These are phyloP conservation scores for Phymanthus crucifer DNA, from an alignment of 92 coral and sea anemone genomes.

Conservation along the genomic window DNA sequence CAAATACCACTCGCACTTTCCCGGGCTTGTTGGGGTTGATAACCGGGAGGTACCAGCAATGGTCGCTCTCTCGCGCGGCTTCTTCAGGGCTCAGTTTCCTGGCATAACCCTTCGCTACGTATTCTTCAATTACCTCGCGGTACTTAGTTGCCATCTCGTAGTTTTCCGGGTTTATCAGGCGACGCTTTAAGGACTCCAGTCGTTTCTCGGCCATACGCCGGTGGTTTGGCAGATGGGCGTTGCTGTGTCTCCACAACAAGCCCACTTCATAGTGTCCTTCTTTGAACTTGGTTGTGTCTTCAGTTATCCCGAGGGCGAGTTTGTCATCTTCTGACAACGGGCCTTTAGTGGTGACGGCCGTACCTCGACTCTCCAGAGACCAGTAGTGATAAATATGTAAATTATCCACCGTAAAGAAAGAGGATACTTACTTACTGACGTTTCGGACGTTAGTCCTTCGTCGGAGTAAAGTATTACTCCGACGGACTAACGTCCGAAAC, in stretches of 20 bases:
- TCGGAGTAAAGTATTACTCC: no score
- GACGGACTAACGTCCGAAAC: no score
- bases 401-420: no score
- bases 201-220: conserved; percentile 42
- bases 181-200: conserved; percentile 22
- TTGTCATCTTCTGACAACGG: conserved; percentile 47
- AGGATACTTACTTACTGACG: no score
- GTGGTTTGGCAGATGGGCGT: conserved; percentile 34
- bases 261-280: conserved; percentile 49
- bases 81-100: conserved; percentile 49
- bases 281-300: conserved; percentile 30
- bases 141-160: conserved; percentile 42
- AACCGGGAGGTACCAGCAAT: conserved; percentile 54
- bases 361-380: conserved; percentile 48
- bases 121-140: no score
- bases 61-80: conserved; percentile 7
- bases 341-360: conserved; percentile 18
- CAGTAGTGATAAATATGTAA: no score
- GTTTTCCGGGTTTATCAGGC: conserved; percentile 23
- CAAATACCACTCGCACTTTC: conserved; percentile 50
- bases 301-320: conserved; percentile 42
- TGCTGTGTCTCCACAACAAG: conserved; percentile 26
- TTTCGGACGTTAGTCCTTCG: no score
- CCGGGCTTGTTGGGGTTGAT: no score
- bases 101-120: conserved; percentile 48